phyloP scores from a whole-genome alignment of 2,797 vertebrate genomes.

The Microctenopoma steveboyesi region DNA sequence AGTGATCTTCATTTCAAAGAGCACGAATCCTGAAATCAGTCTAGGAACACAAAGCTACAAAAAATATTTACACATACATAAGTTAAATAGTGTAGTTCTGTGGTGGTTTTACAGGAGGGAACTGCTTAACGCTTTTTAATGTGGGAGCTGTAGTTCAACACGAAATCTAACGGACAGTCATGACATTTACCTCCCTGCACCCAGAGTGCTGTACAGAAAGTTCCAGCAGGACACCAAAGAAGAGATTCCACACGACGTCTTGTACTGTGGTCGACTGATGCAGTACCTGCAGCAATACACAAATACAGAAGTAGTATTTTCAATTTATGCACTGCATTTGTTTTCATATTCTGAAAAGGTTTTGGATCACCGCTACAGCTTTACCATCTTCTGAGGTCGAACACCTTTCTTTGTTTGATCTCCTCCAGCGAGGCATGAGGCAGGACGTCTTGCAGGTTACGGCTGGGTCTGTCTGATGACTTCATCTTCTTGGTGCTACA shows the following conservation, averaged over 20 bases:
- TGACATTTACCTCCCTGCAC: conserved; percentile 91
- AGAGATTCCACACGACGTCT: conserved; percentile 98
- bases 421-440: conserved; percentile 89
- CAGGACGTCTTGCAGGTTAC: conserved; percentile 87
- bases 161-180: background rate
- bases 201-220: conserved; percentile 95
- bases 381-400: conserved; percentile 96
- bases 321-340: too few relatives aligned
- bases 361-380: too few relatives aligned
- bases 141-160: background rate
- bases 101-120: too few relatives aligned
- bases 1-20: background rate
- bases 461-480: conserved; percentile 86
- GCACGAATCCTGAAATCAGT: too few relatives aligned
- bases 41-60: too few relatives aligned
- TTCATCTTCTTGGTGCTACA: conserved; percentile 90
- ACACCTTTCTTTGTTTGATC: conserved; percentile 94
- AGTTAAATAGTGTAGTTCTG: too few relatives aligned
- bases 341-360: too few relatives aligned
- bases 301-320: background rate
- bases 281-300: conserved; percentile 88
- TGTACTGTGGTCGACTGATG: conserved; percentile 98
- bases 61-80: too few relatives aligned
- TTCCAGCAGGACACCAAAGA: conserved; percentile 98
- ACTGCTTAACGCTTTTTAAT: too few relatives aligned